phyloP scores from a whole-genome alignment of 2,113 vertebrate species.

The Podilymbus podiceps region DNA sequence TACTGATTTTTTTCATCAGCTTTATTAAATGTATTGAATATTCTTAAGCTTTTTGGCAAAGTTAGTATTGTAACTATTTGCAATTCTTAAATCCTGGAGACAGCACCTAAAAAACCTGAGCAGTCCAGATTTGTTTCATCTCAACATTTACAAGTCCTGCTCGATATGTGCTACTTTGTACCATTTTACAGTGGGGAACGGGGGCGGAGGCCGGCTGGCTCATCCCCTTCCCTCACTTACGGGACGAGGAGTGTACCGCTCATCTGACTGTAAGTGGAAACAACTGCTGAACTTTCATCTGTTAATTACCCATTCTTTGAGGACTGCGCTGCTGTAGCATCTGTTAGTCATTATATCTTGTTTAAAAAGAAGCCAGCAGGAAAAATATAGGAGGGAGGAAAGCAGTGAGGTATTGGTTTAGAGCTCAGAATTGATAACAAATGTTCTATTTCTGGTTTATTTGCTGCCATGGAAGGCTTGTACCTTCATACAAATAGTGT shows the following conservation, averaged over 20 bases:
- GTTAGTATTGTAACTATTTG: neutral
- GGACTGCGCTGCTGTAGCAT: slow-evolving; percentile 14
- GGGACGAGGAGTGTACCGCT: neutral
- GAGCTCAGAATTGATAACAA: slow-evolving; percentile 36
- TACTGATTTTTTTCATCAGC: neutral
- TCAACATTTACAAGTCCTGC: neutral
- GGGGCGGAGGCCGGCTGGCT: neutral
- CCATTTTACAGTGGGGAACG: neutral
- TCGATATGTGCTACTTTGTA: accelerated
- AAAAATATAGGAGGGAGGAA: neutral
- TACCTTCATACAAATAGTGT: neutral
- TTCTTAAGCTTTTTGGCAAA: neutral
- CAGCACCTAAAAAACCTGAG: neutral
- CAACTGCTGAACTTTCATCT: slow-evolving; percentile 38
- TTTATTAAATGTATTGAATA: neutral
- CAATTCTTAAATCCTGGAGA: neutral
- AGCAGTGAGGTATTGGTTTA: neutral
- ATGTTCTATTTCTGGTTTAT: slow-evolving; percentile 34
- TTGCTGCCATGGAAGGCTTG: neutral
- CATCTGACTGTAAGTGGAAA: slow-evolving; percentile 12
- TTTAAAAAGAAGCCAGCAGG: slow-evolving; percentile 26
- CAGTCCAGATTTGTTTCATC: neutral
- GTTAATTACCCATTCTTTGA: slow-evolving; percentile 24
- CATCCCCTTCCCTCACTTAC: neutral
- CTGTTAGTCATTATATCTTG: slow-evolving; percentile 35